phyloP scores from a whole-genome alignment of 2,888 invertebrate species.

The Ectropis crepuscularia region DNA sequence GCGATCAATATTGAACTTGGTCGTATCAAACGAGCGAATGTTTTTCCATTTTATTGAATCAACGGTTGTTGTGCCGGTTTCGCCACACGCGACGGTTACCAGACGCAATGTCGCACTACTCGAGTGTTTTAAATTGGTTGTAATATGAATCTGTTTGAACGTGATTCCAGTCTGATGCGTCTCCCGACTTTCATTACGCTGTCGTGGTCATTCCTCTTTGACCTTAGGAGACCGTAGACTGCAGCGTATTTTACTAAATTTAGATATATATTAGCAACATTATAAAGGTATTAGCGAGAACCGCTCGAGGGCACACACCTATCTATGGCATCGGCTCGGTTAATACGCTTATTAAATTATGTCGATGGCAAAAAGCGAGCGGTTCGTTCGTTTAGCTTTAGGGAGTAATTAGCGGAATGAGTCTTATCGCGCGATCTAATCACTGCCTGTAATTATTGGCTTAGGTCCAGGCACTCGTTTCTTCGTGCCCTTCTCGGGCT shows the following conservation, averaged over 20 bases:
- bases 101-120: conserved; percentile 71
- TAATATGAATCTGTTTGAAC: conserved; percentile 76
- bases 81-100: conserved; percentile 74
- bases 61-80: conserved; percentile 53
- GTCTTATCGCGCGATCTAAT: conserved; percentile 79
- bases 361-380: conserved; percentile 79
- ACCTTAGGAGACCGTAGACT: conserved; percentile 62
- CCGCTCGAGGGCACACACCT: conserved; percentile 68
- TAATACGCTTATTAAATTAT: conserved; percentile 84
- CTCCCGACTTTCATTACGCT: conserved; percentile 73
- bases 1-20: conserved; percentile 61
- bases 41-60: conserved; percentile 70
- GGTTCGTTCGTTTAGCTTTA: conserved; percentile 77
- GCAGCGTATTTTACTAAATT: conserved; percentile 57
- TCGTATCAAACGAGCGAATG: conserved; percentile 56
- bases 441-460: conserved; percentile 79
- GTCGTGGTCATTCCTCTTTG: conserved; percentile 82
- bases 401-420: conserved; percentile 84
- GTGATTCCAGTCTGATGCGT: conserved; percentile 76
- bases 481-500: conserved; percentile 53
- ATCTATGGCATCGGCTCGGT: conserved; percentile 79
- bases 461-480: conserved; percentile 57
- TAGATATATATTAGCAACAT: conserved; percentile 62
- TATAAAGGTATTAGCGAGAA: conserved; percentile 73
- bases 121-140: conserved; percentile 79